Conservation (phyloP, 2,888 invertebrate genomes). For the Cacoxenus indagator region DNA sequence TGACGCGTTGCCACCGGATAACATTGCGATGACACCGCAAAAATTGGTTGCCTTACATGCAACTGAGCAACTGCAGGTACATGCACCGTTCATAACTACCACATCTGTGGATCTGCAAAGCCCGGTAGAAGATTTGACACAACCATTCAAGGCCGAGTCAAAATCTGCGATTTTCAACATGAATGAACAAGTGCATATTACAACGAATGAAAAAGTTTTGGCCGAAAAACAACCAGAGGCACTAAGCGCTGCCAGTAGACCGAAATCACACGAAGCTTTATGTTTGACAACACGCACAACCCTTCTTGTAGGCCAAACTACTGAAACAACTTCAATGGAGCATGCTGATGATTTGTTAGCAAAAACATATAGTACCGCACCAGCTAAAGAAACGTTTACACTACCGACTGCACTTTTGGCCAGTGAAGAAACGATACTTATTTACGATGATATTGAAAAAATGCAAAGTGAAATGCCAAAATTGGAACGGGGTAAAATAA, state of each 20-base stretch:
- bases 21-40: conserved; percentile 24
- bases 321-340: conserved; percentile 41
- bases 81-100: conserved; percentile 74
- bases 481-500: conserved; percentile 72
- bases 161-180: conserved; percentile 76
- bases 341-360: conserved; percentile 25
- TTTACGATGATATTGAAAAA: conserved; percentile 72
- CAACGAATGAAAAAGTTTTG: conserved; percentile 73
- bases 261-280: too few relatives aligned
- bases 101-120: conserved; percentile 77
- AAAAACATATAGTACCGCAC: conserved; percentile 75
- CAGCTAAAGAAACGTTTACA: conserved; percentile 70
- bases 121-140: conserved; percentile 74
- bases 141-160: conserved; percentile 64
- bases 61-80: conserved; percentile 71
- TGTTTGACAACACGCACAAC: too few relatives aligned
- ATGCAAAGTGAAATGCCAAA: conserved; percentile 34
- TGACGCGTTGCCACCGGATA: conserved; percentile 38
- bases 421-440: conserved; percentile 73
- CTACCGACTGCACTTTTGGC: conserved; percentile 75
- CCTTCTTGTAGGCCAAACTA: conserved; percentile 32
- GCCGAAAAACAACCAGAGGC: conserved; percentile 42
- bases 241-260: not conserved
- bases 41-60: conserved; percentile 46
- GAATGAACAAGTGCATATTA: conserved; percentile 74